Percentiles rank a stretch among this genome's conserved stretches.
These are phyloP conservation scores for Gnathonemus echidnorhynchus DNA, from an alignment of 2,113 vertebrate genomes.

Conservation along the genomic window DNA sequence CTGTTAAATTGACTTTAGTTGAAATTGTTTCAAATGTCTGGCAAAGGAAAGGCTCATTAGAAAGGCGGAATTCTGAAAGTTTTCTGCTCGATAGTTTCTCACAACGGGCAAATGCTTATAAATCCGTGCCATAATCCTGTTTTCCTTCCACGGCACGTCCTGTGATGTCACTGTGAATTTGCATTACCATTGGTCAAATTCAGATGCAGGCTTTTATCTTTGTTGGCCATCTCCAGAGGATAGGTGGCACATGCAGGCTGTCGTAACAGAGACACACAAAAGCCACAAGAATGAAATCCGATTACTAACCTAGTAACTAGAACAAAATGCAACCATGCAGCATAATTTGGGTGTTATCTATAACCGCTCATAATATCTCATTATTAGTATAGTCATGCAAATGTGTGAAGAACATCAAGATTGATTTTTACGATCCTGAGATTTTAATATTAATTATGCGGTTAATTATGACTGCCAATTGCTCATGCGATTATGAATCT, in stretches of 20 bases:
- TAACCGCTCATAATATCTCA: neutral
- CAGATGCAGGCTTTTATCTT: neutral
- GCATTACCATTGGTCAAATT: neutral
- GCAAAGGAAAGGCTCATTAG: neutral
- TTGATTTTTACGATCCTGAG: neutral
- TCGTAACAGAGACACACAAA: neutral
- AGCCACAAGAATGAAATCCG: neutral
- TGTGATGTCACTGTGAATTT: neutral
- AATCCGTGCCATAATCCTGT: neutral
- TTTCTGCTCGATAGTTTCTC: neutral
- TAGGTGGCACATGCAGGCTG: neutral
- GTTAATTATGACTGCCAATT: neutral
- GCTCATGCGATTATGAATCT: neutral
- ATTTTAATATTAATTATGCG: neutral
- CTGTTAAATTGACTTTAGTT: neutral
- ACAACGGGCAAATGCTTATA: neutral
- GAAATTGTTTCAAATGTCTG: neutral
- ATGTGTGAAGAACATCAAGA: neutral
- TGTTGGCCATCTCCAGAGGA: neutral
- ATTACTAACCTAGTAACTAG: neutral
- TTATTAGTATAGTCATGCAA: neutral
- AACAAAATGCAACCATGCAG: neutral
- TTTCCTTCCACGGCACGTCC: neutral
- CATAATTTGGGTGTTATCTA: neutral
- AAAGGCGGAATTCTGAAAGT: neutral